These are phyloP conservation scores for Rhorus exstirpatorius DNA, from an alignment of 2,888 invertebrate species.

Conservation along the genomic window DNA sequence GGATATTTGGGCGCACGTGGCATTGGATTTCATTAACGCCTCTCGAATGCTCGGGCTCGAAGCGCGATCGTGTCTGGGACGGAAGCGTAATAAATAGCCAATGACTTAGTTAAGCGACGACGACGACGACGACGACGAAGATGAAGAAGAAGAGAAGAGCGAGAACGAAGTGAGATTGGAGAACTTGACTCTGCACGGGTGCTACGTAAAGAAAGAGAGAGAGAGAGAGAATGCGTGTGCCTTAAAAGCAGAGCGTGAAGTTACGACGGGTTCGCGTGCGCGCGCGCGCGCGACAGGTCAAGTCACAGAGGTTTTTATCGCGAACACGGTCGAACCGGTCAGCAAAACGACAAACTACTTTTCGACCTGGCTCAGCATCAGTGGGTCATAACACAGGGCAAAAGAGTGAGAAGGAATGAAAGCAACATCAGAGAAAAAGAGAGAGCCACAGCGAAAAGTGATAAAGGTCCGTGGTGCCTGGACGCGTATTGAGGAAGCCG, in stretches of 20 bases:
- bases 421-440: slow-evolving; percentile 17
- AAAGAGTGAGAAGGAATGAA: slow-evolving; percentile 4
- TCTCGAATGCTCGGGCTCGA: slow-evolving; percentile 62
- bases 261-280: slow-evolving; percentile 72
- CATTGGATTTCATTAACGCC: slow-evolving; percentile 80
- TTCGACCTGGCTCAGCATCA: slow-evolving; percentile 37
- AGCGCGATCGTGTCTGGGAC: slow-evolving; percentile 72
- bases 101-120: slow-evolving; percentile 80
- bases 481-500: slow-evolving; percentile 70
- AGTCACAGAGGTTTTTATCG: slow-evolving; percentile 56
- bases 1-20: slow-evolving; percentile 64
- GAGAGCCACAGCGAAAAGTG: slow-evolving; percentile 56
- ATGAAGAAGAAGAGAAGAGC: slow-evolving; percentile 47
- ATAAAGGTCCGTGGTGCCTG: slow-evolving; percentile 62
- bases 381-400: slow-evolving; percentile 13
- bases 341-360: slow-evolving; percentile 45
- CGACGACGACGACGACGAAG: slow-evolving; percentile 57
- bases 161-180: slow-evolving; percentile 53
- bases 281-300: slow-evolving; percentile 70
- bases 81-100: slow-evolving; percentile 81
- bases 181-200: slow-evolving; percentile 45
- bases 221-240: slow-evolving; percentile 57
- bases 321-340: slow-evolving; percentile 53
- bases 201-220: slow-evolving; percentile 18
- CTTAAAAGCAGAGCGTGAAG: slow-evolving; percentile 71